phyloP scores from a whole-genome alignment of 92 coral and sea anemone species.

The Desmophyllum pertusum region DNA sequence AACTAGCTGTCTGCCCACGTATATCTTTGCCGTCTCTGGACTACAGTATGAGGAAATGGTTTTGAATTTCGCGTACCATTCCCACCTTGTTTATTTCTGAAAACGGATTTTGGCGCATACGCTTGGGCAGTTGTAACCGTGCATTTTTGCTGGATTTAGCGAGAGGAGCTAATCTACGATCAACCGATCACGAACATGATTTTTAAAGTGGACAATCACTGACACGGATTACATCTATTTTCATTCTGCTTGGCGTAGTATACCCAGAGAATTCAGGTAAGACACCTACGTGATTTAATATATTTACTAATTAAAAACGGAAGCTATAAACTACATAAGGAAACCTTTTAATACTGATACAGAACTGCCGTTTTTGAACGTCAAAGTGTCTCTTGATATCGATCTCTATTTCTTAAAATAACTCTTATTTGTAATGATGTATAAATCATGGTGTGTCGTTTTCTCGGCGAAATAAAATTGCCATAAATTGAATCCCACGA shows the following conservation, averaged over 20 bases:
- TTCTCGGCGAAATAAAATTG: slow-evolving; percentile 1
- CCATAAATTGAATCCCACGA: neutral
- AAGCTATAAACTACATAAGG: neutral
- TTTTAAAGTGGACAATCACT: neutral
- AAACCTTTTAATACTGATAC: neutral
- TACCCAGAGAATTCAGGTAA: neutral
- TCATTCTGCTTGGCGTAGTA: neutral
- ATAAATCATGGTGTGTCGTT: neutral
- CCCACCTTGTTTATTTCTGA: no score
- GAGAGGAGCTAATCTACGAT: neutral
- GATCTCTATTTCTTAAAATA: no score
- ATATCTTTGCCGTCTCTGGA: neutral
- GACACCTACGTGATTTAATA: neutral
- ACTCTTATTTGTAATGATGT: no score
- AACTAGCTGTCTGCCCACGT: neutral
- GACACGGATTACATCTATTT: neutral
- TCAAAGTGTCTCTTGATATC: neutral
- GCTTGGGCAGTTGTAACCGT: neutral
- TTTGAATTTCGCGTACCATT: neutral
- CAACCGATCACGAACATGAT: neutral
- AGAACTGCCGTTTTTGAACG: no score
- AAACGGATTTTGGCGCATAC: neutral
- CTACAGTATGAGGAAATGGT: neutral
- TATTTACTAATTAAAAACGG: neutral
- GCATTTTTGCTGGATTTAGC: neutral